Evolutionary conservation across 2,113 vertebrate species (phyloP).

Genomic region (Callithrix jacchus): DNA sequence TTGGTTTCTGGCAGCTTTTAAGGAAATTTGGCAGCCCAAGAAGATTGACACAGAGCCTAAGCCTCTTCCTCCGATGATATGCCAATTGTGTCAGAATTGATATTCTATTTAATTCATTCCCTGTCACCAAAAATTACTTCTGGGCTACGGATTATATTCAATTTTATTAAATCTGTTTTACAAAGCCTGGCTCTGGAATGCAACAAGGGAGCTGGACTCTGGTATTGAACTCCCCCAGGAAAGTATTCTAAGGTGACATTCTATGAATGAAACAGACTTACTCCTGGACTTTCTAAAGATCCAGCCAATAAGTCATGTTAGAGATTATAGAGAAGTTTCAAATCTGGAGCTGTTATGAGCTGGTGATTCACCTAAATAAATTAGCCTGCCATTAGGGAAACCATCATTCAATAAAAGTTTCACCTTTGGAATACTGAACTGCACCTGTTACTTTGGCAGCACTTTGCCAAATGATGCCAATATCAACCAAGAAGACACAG

Average conservation of each 20-base stretch:
- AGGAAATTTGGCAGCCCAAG: constrained; percentile 64
- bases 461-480: background rate
- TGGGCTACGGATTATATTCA: constrained; percentile 16
- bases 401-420: background rate
- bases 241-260: background rate
- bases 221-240: background rate
- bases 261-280: background rate
- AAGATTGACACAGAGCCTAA: constrained; percentile 45
- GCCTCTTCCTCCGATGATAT: background rate
- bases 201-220: background rate
- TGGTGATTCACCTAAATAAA: background rate
- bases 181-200: constrained; percentile 17
- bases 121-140: constrained; percentile 68
- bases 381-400: background rate
- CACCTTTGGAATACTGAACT: background rate
- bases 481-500: background rate
- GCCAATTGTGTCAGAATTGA: constrained; percentile 75
- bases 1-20: constrained; percentile 64
- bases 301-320: background rate
- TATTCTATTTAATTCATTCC: constrained; percentile 71
- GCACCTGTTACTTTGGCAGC: background rate
- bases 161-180: constrained; percentile 57
- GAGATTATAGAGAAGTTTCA: background rate
- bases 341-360: background rate
- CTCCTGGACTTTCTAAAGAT: background rate